Conservation (phyloP, 1,140 invertebrate species). For the Trachymyrmex cornetzi region DNA sequence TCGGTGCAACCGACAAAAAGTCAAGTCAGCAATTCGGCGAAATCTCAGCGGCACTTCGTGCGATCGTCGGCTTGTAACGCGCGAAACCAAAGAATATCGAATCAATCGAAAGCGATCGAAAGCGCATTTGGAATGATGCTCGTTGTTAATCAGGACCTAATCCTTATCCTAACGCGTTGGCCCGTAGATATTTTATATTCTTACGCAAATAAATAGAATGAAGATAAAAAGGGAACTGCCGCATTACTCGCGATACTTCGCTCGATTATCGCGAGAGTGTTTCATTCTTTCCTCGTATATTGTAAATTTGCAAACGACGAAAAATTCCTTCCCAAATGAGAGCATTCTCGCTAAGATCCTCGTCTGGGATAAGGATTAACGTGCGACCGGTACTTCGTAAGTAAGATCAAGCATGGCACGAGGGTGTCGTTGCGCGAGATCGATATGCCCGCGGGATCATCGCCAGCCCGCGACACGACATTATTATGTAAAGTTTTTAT, state of each 20-base stretch:
- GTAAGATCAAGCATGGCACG: constrained; percentile 48
- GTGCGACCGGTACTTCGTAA: constrained; percentile 51
- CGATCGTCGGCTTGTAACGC: constrained; percentile 5
- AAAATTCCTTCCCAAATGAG: background rate
- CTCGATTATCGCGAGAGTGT: background rate
- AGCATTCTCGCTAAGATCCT: constrained; percentile 15
- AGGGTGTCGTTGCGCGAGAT: constrained; percentile 64
- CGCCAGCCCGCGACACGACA: constrained; percentile 69
- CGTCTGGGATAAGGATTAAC: constrained; percentile 45
- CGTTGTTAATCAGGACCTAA: constrained; percentile 9
- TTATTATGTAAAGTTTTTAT: constrained; percentile 79
- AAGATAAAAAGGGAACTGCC: background rate
- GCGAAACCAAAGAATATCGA: background rate
- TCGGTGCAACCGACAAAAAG: background rate
- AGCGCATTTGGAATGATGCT: background rate
- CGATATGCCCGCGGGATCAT: constrained; percentile 73
- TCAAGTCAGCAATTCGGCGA: constrained; percentile 13
- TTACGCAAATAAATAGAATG: background rate
- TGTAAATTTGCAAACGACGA: background rate
- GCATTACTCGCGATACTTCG: background rate
- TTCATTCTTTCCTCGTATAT: background rate
- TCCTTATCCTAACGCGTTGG: constrained; percentile 31
- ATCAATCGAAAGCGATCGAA: constrained; percentile 24
- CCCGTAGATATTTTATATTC: background rate
- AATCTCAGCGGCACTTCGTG: background rate